Conservation (phyloP, 1,140 invertebrate species). For the Sminthurinus signatus region DNA sequence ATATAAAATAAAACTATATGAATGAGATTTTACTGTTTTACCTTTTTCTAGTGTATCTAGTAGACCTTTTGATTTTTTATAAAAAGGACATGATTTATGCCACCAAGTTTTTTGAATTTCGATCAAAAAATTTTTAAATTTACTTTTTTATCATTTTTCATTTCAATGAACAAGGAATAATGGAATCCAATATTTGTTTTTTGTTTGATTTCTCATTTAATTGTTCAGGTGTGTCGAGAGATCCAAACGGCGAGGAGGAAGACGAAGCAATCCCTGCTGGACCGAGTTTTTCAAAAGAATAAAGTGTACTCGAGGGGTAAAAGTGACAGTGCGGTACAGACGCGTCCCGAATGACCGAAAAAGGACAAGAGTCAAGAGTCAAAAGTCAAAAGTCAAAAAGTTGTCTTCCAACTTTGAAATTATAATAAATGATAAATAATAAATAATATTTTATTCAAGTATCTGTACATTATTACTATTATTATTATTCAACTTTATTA, state of each 20-base stretch:
- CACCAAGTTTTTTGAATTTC: too few species aligned
- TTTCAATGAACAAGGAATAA: too few species aligned
- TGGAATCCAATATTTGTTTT: too few species aligned
- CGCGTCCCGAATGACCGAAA: constrained; percentile 58
- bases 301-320: constrained; percentile 74
- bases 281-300: constrained; percentile 70
- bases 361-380: too few species aligned
- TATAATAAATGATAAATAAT: background rate
- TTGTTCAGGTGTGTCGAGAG: constrained; percentile 55
- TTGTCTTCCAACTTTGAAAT: constrained; percentile 5
- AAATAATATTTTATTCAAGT: background rate
- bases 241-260: constrained; percentile 66
- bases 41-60: too few species aligned
- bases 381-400: background rate
- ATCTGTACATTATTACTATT: too few species aligned
- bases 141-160: too few species aligned
- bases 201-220: background rate
- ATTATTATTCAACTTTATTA: background rate
- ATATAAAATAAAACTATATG: too few species aligned
- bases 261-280: constrained; percentile 73
- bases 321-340: constrained; percentile 74
- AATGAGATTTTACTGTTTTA: too few species aligned
- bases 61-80: too few species aligned
- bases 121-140: too few species aligned
- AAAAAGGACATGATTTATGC: too few species aligned